Evolutionary conservation across 2,113 vertebrate genomes (phyloP).

Genomic region (Burhinus oedicnemus): DNA sequence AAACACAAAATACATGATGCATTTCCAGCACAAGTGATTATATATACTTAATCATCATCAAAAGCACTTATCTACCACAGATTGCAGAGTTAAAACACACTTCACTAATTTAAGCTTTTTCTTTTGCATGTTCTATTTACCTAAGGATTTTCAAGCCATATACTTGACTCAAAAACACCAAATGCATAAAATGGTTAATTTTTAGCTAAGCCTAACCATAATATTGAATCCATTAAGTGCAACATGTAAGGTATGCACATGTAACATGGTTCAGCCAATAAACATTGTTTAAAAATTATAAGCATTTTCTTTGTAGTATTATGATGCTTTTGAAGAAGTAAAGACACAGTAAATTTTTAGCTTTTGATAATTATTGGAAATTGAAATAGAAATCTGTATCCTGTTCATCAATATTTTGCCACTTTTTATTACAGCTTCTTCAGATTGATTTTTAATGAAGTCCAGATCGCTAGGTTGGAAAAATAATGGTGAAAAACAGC

Average conservation of each 20-base stretch:
- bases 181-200: background rate
- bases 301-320: background rate
- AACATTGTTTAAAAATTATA: background rate
- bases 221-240: background rate
- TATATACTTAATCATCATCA: background rate
- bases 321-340: background rate
- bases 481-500: background rate
- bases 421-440: background rate
- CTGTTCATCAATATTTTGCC: background rate
- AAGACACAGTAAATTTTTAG: background rate
- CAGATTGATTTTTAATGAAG: background rate
- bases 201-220: background rate
- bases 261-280: background rate
- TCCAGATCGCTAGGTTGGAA: background rate
- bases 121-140: background rate
- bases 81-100: background rate
- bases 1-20: background rate
- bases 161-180: background rate
- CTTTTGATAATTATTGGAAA: background rate
- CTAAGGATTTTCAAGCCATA: background rate
- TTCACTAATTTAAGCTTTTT: background rate
- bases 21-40: background rate
- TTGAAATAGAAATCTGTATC: background rate
- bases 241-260: background rate
- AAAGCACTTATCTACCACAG: background rate